Evolutionary conservation across 2,888 invertebrate species (phyloP).

Genomic region (Ophion ventricosus): DNA sequence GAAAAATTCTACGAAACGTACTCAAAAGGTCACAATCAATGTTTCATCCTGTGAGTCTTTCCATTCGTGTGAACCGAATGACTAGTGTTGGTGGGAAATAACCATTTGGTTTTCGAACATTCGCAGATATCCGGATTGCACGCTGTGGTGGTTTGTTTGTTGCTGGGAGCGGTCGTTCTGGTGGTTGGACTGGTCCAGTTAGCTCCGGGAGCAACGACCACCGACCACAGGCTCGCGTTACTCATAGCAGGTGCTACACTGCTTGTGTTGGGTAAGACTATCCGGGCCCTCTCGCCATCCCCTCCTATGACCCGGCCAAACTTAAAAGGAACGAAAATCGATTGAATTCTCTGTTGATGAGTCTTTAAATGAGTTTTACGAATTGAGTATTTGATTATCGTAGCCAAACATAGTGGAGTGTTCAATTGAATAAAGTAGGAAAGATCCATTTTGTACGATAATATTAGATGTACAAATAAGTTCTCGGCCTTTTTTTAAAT

Average conservation of each 20-base stretch:
- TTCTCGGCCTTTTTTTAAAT: too few relatives aligned
- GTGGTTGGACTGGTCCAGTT: conserved; percentile 91
- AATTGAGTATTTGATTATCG: background rate
- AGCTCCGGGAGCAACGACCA: conserved; percentile 91
- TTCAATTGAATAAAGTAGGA: background rate
- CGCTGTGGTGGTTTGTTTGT: conserved; percentile 89
- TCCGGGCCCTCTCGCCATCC: background rate
- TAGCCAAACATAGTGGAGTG: background rate
- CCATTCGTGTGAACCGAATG: background rate
- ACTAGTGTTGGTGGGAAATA: background rate
- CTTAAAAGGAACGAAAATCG: background rate
- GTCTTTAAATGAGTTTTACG: background rate
- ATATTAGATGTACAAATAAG: too few relatives aligned
- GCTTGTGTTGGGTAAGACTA: conserved; percentile 85
- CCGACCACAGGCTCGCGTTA: conserved; percentile 89
- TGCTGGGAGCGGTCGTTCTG: conserved; percentile 90
- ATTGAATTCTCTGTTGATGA: background rate
- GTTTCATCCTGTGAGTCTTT: background rate
- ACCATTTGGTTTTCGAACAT: conserved; percentile 19
- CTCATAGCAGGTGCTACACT: conserved; percentile 88
- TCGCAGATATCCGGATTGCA: conserved; percentile 89
- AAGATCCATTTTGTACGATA: too few relatives aligned
- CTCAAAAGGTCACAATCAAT: background rate
- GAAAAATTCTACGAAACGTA: background rate
- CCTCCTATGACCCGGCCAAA: conserved; percentile 9